Base-by-base conservation (phyloP, 2,113 vertebrate species). In the Grammomys surdaster region DNA sequence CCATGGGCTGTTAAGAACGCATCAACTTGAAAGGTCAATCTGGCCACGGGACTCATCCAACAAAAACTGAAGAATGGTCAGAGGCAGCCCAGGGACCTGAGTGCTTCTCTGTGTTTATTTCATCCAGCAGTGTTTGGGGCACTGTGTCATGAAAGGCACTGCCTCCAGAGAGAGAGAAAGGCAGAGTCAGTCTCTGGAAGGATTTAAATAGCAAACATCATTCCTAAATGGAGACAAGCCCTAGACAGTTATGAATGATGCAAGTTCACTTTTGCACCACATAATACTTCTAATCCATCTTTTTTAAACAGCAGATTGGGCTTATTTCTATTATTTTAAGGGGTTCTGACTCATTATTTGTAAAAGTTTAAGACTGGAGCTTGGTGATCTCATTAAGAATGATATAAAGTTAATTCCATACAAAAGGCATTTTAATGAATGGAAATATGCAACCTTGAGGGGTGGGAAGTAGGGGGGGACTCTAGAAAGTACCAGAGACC, bases 1-100 rank as follows among this genome's bases (percentile, higher is more conserved):
- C 97, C 96, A 91, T 89, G 88, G 98, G 80, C 95, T 97, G 60
- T 97, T 96, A 94, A 96, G 92, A 95, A 97, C 76, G 93, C 92
- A 91, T 97, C 88, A 98, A 58, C 96, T 13, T 0, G 46, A 91
- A 98, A 95, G 97, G 96, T 98, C 97, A 97, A 24, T 0, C 0
- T 22, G 40, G 87, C 5, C 93, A 11, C 54, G 67, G 92, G 89
- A 75, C 60, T 69, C 90, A 48, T 95, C 93, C 93, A 97, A 95
- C 82, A 90, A 96, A 93, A 98, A 97, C 19, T 22, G 9, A 22
- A 80, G 75, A 88, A 67, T 46, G 89, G 63, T 0, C 6, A 90
- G 75, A 78, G 0, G 0, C 0, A 1, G 54, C 58, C 91, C 84
- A 56, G 86, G 13, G 56, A 90, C 48, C 81, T 98, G 96, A 96